Percentiles rank a stretch among this genome's conserved stretches.
Evolutionary conservation across 2,113 vertebrate genomes (phyloP).

Genomic region (Crocuta crocuta): DNA sequence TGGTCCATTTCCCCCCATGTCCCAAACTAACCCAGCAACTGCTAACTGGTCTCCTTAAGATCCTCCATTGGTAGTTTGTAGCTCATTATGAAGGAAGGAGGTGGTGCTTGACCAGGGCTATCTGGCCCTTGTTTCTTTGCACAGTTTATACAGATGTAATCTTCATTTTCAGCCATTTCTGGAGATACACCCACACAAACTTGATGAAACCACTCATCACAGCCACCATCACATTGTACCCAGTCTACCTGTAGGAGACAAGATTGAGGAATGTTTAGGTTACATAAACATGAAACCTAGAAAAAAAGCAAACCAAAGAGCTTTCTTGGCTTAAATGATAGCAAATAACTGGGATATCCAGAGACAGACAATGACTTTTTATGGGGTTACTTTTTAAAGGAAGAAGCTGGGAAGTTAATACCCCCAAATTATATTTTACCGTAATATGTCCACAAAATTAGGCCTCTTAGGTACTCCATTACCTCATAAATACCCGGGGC

Average conservation of each 20-base stretch:
- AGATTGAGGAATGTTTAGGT: slow-evolving; percentile 73
- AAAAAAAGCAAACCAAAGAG: slow-evolving; percentile 75
- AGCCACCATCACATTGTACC: slow-evolving; percentile 99
- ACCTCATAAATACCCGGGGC: slow-evolving; percentile 76
- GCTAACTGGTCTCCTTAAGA: slow-evolving; percentile 95
- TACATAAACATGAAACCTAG: slow-evolving; percentile 47
- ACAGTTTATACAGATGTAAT: slow-evolving; percentile 98
- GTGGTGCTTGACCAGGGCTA: slow-evolving; percentile 86
- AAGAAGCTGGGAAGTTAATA: slow-evolving; percentile 74
- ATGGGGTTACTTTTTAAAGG: slow-evolving; percentile 78
- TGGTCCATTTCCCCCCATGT: slow-evolving; percentile 84
- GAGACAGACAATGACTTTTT: slow-evolving; percentile 73
- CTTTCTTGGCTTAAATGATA: slow-evolving; percentile 76
- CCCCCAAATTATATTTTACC: slow-evolving; percentile 70
- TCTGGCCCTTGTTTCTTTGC: slow-evolving; percentile 90
- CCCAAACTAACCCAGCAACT: slow-evolving; percentile 76
- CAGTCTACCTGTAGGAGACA: slow-evolving; percentile 96
- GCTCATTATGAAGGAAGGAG: slow-evolving; percentile 87
- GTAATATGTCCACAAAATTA: slow-evolving; percentile 73
- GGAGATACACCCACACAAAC: slow-evolving; percentile 97
- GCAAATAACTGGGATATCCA: slow-evolving; percentile 67
- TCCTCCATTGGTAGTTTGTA: slow-evolving; percentile 89
- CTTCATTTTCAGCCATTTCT: slow-evolving; percentile 99
- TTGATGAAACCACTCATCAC: slow-evolving; percentile 99
- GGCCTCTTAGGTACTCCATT: slow-evolving; percentile 79